Percentiles rank a stretch among this genome's conserved stretches.
Conservation (phyloP, 2,888 invertebrate genomes). For the Fragum fragum region DNA sequence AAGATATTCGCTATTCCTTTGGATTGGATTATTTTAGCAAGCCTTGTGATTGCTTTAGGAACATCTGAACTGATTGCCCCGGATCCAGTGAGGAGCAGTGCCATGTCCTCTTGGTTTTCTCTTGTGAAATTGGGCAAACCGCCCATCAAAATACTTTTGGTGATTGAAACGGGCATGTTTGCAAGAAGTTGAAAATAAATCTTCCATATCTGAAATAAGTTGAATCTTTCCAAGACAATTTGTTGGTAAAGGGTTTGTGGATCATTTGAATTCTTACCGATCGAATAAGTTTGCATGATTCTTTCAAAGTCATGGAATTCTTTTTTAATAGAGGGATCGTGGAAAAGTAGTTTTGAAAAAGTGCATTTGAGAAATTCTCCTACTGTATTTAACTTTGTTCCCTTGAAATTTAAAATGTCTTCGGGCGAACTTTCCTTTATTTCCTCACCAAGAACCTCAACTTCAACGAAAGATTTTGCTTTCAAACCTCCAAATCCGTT, state of each 20-base stretch:
- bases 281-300: background rate
- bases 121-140: background rate
- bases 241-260: background rate
- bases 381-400: background rate
- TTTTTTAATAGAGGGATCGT: background rate
- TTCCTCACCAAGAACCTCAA: background rate
- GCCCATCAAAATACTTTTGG: slow-evolving; percentile 1
- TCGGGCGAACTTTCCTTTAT: background rate
- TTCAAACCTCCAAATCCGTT: slow-evolving; percentile 4
- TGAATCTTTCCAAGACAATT: background rate
- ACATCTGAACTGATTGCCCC: slow-evolving; percentile 30
- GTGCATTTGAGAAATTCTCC: background rate
- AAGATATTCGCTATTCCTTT: background rate
- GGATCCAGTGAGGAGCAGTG: background rate
- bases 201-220: background rate
- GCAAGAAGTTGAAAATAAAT: background rate
- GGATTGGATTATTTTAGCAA: slow-evolving; percentile 11
- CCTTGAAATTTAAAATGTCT: slow-evolving; percentile 8
- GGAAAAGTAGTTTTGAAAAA: background rate
- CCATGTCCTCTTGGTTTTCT: slow-evolving; percentile 12
- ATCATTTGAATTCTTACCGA: background rate
- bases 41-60: slow-evolving; percentile 14
- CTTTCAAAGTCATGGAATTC: background rate
- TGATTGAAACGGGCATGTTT: background rate
- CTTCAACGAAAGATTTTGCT: background rate